Percentiles rank a stretch among this genome's conserved stretches.
Conservation (phyloP, 2,888 invertebrate species). For the Xylota segnis region DNA sequence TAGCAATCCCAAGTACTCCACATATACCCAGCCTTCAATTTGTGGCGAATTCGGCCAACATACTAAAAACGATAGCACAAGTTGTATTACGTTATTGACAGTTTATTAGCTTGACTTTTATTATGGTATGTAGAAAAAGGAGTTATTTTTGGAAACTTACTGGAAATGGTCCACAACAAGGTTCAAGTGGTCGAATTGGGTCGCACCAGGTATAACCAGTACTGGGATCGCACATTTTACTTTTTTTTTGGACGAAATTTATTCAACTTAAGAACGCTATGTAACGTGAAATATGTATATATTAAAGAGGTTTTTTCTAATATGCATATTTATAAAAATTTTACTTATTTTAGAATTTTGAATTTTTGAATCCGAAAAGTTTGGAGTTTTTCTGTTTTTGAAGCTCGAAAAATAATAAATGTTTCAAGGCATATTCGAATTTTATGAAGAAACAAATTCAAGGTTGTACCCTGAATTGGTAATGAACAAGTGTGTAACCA, state of each 20-base stretch:
- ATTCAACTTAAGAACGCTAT: neutral
- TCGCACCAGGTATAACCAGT: neutral
- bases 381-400: neutral
- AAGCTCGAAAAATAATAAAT: neutral
- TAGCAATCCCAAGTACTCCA: conserved; percentile 59
- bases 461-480: neutral
- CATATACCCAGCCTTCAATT: conserved; percentile 34
- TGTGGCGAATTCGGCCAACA: conserved; percentile 37
- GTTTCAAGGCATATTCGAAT: neutral
- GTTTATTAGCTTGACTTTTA: too few species aligned
- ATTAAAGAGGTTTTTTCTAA: neutral
- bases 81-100: neutral
- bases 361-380: neutral
- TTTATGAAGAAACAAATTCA: neutral
- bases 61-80: conserved; percentile 2
- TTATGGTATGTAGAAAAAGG: too few species aligned
- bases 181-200: conserved; percentile 29
- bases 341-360: conserved; percentile 7
- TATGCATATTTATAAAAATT: neutral
- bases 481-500: neutral
- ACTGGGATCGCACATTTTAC: conserved; percentile 22
- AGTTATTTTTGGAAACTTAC: neutral
- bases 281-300: neutral
- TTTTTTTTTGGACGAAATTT: neutral
- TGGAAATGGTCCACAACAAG: conserved; percentile 36